phyloP scores from a whole-genome alignment of 1,140 invertebrate species.

The Oryzaephilus surinamensis region DNA sequence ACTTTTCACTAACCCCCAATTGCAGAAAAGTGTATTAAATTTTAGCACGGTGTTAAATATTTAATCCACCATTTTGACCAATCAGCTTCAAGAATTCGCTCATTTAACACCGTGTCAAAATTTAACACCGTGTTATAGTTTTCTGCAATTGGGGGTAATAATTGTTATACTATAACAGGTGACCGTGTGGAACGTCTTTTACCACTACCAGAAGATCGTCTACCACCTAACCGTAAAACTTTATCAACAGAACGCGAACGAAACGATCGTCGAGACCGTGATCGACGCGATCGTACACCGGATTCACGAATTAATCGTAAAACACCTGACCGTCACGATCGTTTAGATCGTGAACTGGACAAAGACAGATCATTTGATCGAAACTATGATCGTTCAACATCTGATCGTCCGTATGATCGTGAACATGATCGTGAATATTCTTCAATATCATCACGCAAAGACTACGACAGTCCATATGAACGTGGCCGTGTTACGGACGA shows the following conservation, averaged over 20 bases:
- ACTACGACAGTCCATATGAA: constrained; percentile 31
- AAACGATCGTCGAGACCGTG: constrained; percentile 17
- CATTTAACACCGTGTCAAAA: no score
- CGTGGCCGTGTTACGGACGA: constrained; percentile 26
- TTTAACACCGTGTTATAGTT: no score
- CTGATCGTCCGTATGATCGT: constrained; percentile 10
- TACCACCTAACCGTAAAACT: constrained; percentile 24
- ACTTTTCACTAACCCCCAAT: not conserved
- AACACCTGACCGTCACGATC: constrained; percentile 24
- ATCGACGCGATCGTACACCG: constrained; percentile 14
- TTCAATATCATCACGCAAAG: constrained; percentile 15
- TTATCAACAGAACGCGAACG: constrained; percentile 26
- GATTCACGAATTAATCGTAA: constrained; percentile 21
- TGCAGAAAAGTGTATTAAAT: not conserved
- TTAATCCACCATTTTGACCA: no score
- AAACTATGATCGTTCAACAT: constrained; percentile 12
- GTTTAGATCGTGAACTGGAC: constrained; percentile 17
- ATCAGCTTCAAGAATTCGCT: no score
- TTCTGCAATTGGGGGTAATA: not conserved
- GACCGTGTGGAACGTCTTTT: constrained; percentile 31
- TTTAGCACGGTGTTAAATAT: no score
- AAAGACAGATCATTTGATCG: constrained; percentile 16
- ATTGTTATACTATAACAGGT: no score
- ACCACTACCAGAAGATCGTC: constrained; percentile 29
- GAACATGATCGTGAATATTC: constrained; percentile 12